Evolutionary conservation across 2,113 vertebrate genomes (phyloP).

Genomic region (Marcusenius ussheri): DNA sequence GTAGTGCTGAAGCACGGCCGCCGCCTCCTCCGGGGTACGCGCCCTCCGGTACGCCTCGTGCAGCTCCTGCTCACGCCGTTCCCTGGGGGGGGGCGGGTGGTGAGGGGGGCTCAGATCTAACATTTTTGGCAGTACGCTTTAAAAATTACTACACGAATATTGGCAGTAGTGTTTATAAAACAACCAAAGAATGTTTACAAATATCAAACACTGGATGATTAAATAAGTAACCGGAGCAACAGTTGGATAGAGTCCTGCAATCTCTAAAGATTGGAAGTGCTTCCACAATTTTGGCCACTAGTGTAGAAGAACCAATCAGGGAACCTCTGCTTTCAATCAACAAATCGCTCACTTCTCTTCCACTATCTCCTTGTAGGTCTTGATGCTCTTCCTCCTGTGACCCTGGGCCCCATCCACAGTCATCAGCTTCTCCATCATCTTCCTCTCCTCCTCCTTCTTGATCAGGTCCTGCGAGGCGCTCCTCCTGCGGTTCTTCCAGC

Average conservation of each 20-base stretch:
- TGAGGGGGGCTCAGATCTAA: background rate
- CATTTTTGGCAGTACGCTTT: background rate
- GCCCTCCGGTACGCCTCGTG: conserved; percentile 84
- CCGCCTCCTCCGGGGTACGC: conserved; percentile 79
- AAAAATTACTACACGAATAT: too few relatives aligned
- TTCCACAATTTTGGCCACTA: background rate
- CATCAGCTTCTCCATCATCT: conserved; percentile 84
- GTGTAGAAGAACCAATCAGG: background rate
- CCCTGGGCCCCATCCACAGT: conserved; percentile 54
- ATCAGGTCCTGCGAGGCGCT: conserved; percentile 91
- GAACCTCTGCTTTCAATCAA: background rate
- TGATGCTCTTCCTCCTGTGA: conserved; percentile 89
- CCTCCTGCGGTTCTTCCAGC: conserved; percentile 91
- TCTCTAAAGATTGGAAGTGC: background rate
- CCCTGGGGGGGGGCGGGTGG: conserved; percentile 44
- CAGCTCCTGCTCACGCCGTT: conserved; percentile 78
- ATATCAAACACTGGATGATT: background rate
- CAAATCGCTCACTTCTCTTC: conserved; percentile 79
- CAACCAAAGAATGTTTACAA: background rate
- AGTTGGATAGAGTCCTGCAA: background rate
- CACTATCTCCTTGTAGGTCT: conserved; percentile 95
- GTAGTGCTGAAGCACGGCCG: conserved; percentile 84
- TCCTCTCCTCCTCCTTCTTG: conserved; percentile 93
- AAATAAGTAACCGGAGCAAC: background rate
- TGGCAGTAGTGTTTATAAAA: background rate